Evolutionary conservation across 2,113 vertebrate genomes (phyloP).

Genomic region (Tringa solitaria): DNA sequence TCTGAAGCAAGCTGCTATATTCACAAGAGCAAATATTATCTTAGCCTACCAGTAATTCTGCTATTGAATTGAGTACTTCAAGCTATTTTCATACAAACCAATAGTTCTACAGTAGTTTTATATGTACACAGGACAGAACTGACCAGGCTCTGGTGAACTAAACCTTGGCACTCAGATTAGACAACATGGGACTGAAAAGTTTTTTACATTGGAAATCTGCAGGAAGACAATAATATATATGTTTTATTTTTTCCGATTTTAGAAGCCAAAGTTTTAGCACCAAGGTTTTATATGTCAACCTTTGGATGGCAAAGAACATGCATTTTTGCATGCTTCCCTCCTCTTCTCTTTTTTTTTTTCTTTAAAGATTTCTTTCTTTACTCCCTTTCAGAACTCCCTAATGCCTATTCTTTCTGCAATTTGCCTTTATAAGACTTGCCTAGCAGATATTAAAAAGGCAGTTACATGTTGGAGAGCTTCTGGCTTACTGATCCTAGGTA

Average conservation of each 20-base stretch:
- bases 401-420: rapidly evolving
- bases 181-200: rapidly evolving
- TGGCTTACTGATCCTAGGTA: not conserved
- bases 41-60: not conserved
- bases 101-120: not conserved
- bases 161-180: not conserved
- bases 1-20: not conserved
- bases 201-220: not conserved
- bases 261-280: not conserved
- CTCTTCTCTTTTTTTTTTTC: not conserved
- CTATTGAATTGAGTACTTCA: not conserved
- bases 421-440: not conserved
- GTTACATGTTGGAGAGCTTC: rapidly evolving
- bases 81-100: not conserved
- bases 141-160: not conserved
- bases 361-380: not conserved
- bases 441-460: not conserved
- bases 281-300: rapidly evolving
- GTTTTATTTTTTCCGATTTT: not conserved
- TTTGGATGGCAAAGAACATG: not conserved
- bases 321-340: not conserved
- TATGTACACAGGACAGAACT: rapidly evolving
- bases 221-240: rapidly evolving
- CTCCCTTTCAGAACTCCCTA: not conserved
- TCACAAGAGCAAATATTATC: not conserved